Conservation (phyloP, 23 tunicate genomes). For the Trididemnum clinides region DNA sequence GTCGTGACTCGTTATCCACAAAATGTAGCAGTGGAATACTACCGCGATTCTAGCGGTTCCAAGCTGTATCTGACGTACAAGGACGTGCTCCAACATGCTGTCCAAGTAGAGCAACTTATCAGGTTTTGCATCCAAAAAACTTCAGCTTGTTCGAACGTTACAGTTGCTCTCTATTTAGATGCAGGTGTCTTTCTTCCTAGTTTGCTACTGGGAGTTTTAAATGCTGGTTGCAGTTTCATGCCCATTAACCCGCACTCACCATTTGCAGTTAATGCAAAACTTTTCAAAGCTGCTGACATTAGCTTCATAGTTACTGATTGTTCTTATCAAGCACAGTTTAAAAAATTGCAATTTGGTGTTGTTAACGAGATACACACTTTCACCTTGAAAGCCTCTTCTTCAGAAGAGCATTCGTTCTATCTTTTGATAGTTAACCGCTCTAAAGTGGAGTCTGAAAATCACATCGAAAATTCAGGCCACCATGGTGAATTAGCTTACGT, state of each 20-base stretch:
- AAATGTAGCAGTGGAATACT: slow-evolving; percentile 39
- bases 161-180: slow-evolving; percentile 39
- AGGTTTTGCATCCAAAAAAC: neutral
- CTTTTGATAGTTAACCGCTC: neutral
- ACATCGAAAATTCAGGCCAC: neutral
- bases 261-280: neutral
- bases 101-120: neutral
- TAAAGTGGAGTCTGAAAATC: neutral
- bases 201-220: slow-evolving; percentile 40
- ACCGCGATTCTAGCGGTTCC: neutral
- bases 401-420: neutral
- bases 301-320: neutral
- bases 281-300: neutral
- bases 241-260: slow-evolving; percentile 38
- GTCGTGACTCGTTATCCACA: neutral
- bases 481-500: slow-evolving; percentile 42
- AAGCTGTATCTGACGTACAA: neutral
- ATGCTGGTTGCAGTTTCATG: slow-evolving; percentile 38
- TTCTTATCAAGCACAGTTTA: neutral
- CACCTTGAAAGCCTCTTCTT: neutral
- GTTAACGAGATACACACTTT: neutral
- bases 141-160: neutral
- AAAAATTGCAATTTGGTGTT: neutral
- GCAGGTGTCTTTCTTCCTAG: slow-evolving; percentile 34
- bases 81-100: neutral